Evolutionary conservation across 2,888 invertebrate genomes (phyloP), one percentile per base, ranked within the genome.

Genomic region (Agelastica alni): DNA sequence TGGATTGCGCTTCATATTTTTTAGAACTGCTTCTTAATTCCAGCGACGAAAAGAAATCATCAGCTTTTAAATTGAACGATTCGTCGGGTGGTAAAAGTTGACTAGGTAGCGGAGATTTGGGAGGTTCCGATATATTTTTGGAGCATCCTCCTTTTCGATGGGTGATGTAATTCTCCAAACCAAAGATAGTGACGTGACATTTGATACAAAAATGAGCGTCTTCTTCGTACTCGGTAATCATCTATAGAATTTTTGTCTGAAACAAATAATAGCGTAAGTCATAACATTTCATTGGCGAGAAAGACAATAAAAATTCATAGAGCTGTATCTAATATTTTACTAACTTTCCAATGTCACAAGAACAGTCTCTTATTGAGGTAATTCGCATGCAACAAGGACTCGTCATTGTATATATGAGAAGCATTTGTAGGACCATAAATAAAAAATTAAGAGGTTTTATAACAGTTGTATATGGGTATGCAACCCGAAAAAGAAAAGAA

Each of bases 181-280:
- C 95, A 28, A 85, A 77, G 56, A 95, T 87, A 2, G 93, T 93
- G 12, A 81, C 73, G 65, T 89, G 89, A 77, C 95, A 96, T 71
- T 89, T 91, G 67, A 94, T 86, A 77, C 95, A 96, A 59, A 91
- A 84, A 71, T 96, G 95, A 3, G 84, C 87, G 76, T 95, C 93
- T 48, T 91, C 89, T 42, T 92, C 88, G 51, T 87, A 88, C 56
- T 86, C 85, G 53, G 81, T 79, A 10, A 84, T 79, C 83, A 83
- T 84, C 7, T 2, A 26, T 26, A 9, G 3, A 9, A 26, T 26
- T 26, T 26, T 6, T 3, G 2, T 9, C 26, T 26, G 3, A 1
- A 26, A 26, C n/a, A n/a, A n/a, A n/a, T n/a, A n/a, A n/a, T n/a
- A n/a, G n/a, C n/a, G n/a, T n/a, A n/a, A n/a, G n/a, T n/a, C n/a